Base-by-base conservation (phyloP, 2,113 vertebrate species). In the Ceyx cyanopectus region DNA sequence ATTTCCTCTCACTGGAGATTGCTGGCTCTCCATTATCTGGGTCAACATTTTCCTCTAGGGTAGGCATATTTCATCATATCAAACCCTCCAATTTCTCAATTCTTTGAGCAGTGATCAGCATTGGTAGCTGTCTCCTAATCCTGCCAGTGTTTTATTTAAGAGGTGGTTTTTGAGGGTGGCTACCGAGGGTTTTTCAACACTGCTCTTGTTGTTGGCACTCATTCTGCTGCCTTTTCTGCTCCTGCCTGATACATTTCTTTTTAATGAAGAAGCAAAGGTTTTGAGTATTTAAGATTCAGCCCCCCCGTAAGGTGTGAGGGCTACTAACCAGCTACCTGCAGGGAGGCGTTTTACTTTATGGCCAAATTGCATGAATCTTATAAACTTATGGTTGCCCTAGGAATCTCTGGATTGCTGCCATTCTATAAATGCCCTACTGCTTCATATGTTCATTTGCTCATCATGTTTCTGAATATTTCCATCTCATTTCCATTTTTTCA, bases 401-500 rank as follows among this genome's bases (percentile, higher is more conserved):
- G 73, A 88, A 63, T 75, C 14, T 81, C 65, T 94, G 75, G 40
- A 81, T 75, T 0, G 5, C 23, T 81, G 69, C 23, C 65, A 65
- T 81, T 87, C 66, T 88, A 22, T 78, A 86, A 86, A 75, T 84
- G n/a, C 29, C 43, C 26, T 56, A 51, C 46, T 85, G 30, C 40
- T 83, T 89, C 80, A 45, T 63, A 70, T 50, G 29, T 69, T 95
- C 30, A n/a, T 85, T 92, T 82, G 15, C 43, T 91, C 27, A 62
- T 85, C 30, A 34, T 34, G 17, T 37, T 83, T 94, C 78, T 78
- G 30, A 90, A 48, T 82, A 79, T 79, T 88, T 87, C 34, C 16
- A 54, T 83, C 51, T 90, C 12, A 43, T 95, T 92, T 91, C 20
- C 56, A 74, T 74, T 91, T 89, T 51, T 79, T 92, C n/a, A 73